Evolutionary conservation across 2,888 invertebrate genomes (phyloP), one percentile per base, ranked within the genome.

Genomic region (Chelonus formosanus): DNA sequence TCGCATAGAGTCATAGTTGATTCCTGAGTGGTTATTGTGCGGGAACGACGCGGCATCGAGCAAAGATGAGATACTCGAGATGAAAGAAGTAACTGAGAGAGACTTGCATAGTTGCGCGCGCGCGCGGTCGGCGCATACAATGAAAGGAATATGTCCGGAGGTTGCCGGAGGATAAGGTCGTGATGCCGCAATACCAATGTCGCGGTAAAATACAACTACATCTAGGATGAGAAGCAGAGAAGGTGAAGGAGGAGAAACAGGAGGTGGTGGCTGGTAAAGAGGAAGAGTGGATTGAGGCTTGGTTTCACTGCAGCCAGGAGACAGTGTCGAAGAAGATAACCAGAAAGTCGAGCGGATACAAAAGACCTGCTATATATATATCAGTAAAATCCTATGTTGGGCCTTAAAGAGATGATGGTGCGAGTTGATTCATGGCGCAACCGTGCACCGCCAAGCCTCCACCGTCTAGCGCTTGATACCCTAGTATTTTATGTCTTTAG

Each of bases 181-280:
- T 78, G 80, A 80, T 78, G 73, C 74, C 71, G 76, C 76, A 78
- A 78, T 79, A 80, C 78, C 80, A 77, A 80, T 66, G 45, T 66
- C 53, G 44, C 47, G 67, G 62, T 67, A 45, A 67, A 62, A 57
- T 67, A 67, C 62, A 63, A 58, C 45, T 62, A 62, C 54, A 61
- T 61, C 61, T 44, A 61, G 44, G 8, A 58, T 58, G 47, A 58
- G 44, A 45, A 58, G 71, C 68, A 20, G 3, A 32, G 52, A 52
- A 8, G 34, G 3, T 31, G 34, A 52, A 34, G 34, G 32, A 52
- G 32, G 7, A 50, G 32, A 52, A 3, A 7, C 7, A 36, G 50
- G 66, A 40, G 40, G 40, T 40, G 40, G 40, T 40, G 20, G 40
- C 40, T 40, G 40, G 40, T 40, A 6, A 59, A 67, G 67, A 35